These are phyloP conservation scores for Lithobates pipiens DNA, from an alignment of 2,797 vertebrate genomes.

Conservation along the genomic window DNA sequence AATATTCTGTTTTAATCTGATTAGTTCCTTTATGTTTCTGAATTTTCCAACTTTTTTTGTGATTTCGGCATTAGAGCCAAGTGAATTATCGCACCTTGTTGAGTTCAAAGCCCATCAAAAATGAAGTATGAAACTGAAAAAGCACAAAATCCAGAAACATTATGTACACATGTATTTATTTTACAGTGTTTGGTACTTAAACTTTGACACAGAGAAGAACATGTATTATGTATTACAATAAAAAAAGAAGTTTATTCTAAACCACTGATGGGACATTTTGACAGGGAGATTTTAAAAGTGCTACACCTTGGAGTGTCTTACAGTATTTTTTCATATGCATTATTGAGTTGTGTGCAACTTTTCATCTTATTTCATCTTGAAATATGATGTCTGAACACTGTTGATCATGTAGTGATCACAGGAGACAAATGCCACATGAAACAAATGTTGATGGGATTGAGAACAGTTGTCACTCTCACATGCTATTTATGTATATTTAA, in stretches of 20 bases:
- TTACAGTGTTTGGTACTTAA: neutral
- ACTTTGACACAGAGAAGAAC: neutral
- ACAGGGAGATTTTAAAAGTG: slow-evolving; percentile 15
- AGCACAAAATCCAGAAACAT: too few relatives aligned
- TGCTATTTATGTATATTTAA: slow-evolving; percentile 29
- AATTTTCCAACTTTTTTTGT: too few relatives aligned
- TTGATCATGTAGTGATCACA: slow-evolving; percentile 57
- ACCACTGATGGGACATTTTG: slow-evolving; percentile 31
- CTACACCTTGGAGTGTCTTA: slow-evolving; percentile 6
- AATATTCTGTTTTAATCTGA: too few relatives aligned
- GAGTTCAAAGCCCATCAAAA: too few relatives aligned
- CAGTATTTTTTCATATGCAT: slow-evolving; percentile 42
- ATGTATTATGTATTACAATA: neutral
- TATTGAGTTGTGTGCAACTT: slow-evolving; percentile 26
- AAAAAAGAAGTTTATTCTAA: slow-evolving; percentile 18
- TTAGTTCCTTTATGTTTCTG: too few relatives aligned
- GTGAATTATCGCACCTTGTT: too few relatives aligned
- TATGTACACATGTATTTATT: neutral
- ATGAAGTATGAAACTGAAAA: too few relatives aligned
- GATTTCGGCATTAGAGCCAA: too few relatives aligned
- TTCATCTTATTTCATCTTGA: slow-evolving; percentile 42
- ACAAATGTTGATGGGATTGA: neutral
- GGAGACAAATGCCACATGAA: slow-evolving; percentile 56
- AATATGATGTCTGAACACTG: slow-evolving; percentile 27
- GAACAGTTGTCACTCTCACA: slow-evolving; percentile 18